phyloP scores from a whole-genome alignment of 64 coral and sea anemone genomes.

The Cladopsammia gracilis region DNA sequence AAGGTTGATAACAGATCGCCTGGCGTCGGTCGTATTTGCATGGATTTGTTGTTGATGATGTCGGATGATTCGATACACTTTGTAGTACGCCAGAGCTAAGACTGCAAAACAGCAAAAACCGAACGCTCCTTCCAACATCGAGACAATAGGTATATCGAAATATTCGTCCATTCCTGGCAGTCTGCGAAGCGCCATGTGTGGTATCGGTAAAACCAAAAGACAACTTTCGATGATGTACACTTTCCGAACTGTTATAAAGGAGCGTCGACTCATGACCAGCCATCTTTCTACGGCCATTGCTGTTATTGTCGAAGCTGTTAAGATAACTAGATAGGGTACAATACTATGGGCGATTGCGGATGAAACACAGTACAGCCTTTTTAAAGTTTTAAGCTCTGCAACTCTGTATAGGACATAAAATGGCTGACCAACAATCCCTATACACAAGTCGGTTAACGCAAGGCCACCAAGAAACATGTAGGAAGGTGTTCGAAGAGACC shows the following conservation, averaged over 20 bases:
- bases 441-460: neutral
- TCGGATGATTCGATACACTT: neutral
- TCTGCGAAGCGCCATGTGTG: constrained; percentile 1
- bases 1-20: neutral
- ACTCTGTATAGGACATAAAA: neutral
- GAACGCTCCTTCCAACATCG: neutral
- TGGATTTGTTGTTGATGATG: neutral
- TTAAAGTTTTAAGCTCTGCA: neutral
- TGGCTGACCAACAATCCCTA: neutral
- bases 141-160: neutral
- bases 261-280: neutral
- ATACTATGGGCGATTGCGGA: neutral
- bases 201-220: neutral
- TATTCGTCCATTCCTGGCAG: neutral
- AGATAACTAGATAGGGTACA: neutral
- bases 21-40: neutral
- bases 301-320: neutral
- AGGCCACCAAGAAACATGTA: neutral
- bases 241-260: neutral
- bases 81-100: neutral
- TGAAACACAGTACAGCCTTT: neutral
- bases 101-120: neutral
- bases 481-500: neutral
- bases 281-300: constrained; percentile 4
- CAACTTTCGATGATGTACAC: neutral